Evolutionary conservation across 2,888 invertebrate species (phyloP).

Genomic region (Scaptomyza flava): DNA sequence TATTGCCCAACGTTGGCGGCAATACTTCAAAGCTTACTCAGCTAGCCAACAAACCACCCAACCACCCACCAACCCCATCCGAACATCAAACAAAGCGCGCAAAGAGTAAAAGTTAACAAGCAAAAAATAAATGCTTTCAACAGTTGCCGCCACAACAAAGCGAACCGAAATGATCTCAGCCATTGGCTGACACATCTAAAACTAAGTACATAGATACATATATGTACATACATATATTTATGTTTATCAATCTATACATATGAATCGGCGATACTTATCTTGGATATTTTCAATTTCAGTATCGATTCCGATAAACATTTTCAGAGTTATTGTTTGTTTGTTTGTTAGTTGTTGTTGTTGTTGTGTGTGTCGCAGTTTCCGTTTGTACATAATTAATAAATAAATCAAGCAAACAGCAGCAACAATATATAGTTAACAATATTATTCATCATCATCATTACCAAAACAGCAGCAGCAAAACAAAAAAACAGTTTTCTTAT

Average conservation of each 20-base stretch:
- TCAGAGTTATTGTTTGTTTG: conserved; percentile 41
- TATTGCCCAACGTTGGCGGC: conserved; percentile 55
- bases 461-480: conserved; percentile 31
- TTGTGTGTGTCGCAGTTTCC: conserved; percentile 67
- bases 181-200: conserved; percentile 39
- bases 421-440: conserved; percentile 32
- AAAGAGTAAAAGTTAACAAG: conserved; percentile 31
- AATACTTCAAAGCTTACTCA: conserved; percentile 59
- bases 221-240: not conserved
- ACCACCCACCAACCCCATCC: conserved; percentile 24
- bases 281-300: conserved; percentile 44
- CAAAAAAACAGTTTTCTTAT: conserved; percentile 29
- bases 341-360: conserved; percentile 47
- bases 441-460: conserved; percentile 60
- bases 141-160: conserved; percentile 55
- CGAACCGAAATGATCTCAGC: conserved; percentile 64
- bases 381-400: conserved; percentile 72
- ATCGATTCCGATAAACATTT: conserved; percentile 48
- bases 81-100: conserved; percentile 60
- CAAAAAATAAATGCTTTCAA: conserved; percentile 55
- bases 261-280: conserved; percentile 47
- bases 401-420: conserved; percentile 68
- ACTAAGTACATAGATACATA: conserved; percentile 15
- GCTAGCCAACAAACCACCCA: conserved; percentile 13
- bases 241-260: not conserved